Evolutionary conservation across 2,797 vertebrate species (phyloP).

Genomic region (Halcyon smyrnensis): DNA sequence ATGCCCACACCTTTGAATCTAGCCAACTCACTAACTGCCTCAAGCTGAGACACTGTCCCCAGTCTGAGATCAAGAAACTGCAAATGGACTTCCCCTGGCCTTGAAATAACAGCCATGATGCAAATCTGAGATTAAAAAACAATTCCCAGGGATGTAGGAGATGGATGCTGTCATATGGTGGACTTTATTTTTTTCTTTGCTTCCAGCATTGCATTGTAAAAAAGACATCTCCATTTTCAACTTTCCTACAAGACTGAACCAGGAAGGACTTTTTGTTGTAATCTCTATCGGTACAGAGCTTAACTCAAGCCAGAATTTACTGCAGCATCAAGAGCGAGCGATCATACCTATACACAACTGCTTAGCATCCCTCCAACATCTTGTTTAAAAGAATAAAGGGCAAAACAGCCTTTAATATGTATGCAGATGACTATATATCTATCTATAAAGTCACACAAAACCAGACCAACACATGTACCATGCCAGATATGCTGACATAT

Average conservation of each 20-base stretch:
- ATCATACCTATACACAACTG: neutral
- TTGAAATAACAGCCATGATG: neutral
- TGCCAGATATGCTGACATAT: neutral
- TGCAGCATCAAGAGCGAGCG: neutral
- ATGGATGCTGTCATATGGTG: neutral
- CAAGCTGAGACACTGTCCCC: neutral
- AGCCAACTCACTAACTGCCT: neutral
- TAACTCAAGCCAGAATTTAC: neutral
- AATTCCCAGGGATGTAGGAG: neutral
- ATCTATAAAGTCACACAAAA: neutral
- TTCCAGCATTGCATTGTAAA: neutral
- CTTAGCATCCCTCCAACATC: neutral
- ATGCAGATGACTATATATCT: neutral
- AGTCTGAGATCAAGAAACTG: neutral
- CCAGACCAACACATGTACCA: too few relatives aligned
- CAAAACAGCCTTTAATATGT: neutral
- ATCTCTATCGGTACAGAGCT: neutral
- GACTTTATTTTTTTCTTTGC: neutral
- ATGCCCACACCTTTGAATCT: neutral
- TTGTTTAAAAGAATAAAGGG: neutral
- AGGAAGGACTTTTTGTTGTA: neutral
- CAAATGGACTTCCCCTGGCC: neutral
- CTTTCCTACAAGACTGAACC: neutral
- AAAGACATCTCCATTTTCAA: neutral
- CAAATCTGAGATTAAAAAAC: too few relatives aligned